phyloP scores from a whole-genome alignment of 2,113 vertebrate genomes.

The Casuarius casuarius region DNA sequence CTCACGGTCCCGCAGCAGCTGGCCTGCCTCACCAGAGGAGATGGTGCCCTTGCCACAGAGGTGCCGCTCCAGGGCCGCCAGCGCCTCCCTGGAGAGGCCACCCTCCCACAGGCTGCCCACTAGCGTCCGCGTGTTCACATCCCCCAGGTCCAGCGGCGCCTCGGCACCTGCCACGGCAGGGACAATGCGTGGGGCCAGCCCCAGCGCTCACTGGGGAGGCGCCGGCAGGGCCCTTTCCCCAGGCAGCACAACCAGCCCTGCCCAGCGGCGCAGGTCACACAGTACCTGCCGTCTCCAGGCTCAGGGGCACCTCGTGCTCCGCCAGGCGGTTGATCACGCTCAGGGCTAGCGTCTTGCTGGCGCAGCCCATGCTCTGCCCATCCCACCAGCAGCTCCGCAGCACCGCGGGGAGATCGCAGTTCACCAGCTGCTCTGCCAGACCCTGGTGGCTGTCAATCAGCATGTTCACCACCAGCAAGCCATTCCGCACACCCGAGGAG shows the following conservation, averaged over 20 bases:
- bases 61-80: conserved; percentile 89
- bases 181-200: not conserved
- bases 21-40: conserved; percentile 69
- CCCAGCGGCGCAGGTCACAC: accelerated
- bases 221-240: not conserved
- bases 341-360: conserved; percentile 80
- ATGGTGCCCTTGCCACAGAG: conserved; percentile 76
- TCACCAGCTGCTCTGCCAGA: conserved; percentile 88
- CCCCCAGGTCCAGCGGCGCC: conserved; percentile 67
- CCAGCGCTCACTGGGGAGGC: accelerated
- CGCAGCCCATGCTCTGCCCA: conserved; percentile 49
- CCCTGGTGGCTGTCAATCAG: conserved; percentile 88
- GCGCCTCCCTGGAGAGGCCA: conserved; percentile 82
- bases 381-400: conserved; percentile 81
- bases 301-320: conserved; percentile 74
- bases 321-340: conserved; percentile 85
- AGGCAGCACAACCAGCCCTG: accelerated
- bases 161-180: not conserved
- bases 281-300: conserved; percentile 65
- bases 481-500: conserved; percentile 83
- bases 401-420: conserved; percentile 75
- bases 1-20: conserved; percentile 81
- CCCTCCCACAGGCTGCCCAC: conserved; percentile 78
- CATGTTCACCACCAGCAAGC: conserved; percentile 88
- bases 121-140: conserved; percentile 78